These are phyloP conservation scores for Bimastos eiseni DNA, from an alignment of 2,888 invertebrate genomes.

Conservation along the genomic window DNA sequence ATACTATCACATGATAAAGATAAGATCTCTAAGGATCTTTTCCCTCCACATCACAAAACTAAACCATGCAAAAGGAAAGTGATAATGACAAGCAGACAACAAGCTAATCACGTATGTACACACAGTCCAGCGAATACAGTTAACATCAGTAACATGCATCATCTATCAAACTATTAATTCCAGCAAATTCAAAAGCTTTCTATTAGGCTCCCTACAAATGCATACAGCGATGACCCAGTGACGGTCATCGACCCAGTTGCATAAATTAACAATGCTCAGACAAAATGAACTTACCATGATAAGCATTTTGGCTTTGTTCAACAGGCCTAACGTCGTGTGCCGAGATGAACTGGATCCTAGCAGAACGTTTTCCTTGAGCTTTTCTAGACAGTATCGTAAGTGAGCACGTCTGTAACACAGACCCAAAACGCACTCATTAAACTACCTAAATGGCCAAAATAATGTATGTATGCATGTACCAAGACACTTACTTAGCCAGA, in stretches of 20 bases:
- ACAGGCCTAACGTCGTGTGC: conserved; percentile 13
- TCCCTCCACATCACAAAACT: no score
- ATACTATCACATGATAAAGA: no score
- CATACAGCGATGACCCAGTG: background rate
- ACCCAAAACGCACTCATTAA: background rate
- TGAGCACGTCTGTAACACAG: background rate
- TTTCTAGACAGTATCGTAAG: conserved; percentile 21
- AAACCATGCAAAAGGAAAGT: background rate
- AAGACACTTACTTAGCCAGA: no score
- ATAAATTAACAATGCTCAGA: background rate
- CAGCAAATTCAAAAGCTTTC: background rate
- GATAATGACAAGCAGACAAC: background rate
- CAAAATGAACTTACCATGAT: background rate
- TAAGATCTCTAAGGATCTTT: no score
- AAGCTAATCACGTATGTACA: background rate
- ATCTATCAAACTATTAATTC: background rate
- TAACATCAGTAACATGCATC: background rate
- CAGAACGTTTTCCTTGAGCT: conserved; percentile 18
- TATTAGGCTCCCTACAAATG: background rate
- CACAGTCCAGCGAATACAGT: background rate
- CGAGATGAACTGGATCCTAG: background rate
- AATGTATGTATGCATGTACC: no score
- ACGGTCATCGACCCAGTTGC: background rate
- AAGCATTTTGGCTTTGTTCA: conserved; percentile 21
- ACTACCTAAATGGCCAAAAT: no score